These are phyloP conservation scores for Clupea harengus DNA, from an alignment of 2,113 vertebrate species.

Conservation along the genomic window DNA sequence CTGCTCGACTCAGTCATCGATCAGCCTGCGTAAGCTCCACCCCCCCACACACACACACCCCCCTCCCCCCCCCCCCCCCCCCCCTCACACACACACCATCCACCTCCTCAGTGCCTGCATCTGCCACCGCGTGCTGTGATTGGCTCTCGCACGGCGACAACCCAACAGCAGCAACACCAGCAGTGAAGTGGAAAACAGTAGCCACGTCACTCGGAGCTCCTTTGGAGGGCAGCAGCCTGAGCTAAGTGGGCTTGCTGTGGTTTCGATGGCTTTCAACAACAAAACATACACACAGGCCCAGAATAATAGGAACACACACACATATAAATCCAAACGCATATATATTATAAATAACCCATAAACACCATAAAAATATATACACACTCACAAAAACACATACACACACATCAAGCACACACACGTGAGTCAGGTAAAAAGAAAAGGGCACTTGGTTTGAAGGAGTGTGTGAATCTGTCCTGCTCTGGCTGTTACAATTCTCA, in stretches of 20 bases:
- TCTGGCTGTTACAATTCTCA: not conserved
- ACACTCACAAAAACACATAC: not conserved
- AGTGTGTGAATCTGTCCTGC: constrained; percentile 15
- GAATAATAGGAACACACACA: not conserved
- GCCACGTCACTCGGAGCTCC: not conserved
- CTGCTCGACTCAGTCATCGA: not conserved
- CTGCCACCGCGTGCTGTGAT: not conserved
- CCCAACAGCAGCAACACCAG: not conserved
- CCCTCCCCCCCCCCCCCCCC: not conserved
- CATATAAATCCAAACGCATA: not conserved
- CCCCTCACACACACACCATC: not conserved
- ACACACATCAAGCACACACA: not conserved
- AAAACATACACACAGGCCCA: not conserved
- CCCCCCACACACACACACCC: not conserved
- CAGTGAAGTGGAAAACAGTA: not conserved
- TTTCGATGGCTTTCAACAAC: not conserved
- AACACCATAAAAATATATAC: not conserved
- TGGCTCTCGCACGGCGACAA: not conserved
- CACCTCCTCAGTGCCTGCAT: not conserved
- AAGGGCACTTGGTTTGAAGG: not conserved
- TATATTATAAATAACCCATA: not conserved
- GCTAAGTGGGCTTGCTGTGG: not conserved
- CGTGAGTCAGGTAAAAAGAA: not conserved
- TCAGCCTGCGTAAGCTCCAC: constrained; percentile 1
- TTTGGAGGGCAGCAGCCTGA: not conserved